Conservation (phyloP, 2,113 vertebrate genomes). For the Barbus barbus region DNA sequence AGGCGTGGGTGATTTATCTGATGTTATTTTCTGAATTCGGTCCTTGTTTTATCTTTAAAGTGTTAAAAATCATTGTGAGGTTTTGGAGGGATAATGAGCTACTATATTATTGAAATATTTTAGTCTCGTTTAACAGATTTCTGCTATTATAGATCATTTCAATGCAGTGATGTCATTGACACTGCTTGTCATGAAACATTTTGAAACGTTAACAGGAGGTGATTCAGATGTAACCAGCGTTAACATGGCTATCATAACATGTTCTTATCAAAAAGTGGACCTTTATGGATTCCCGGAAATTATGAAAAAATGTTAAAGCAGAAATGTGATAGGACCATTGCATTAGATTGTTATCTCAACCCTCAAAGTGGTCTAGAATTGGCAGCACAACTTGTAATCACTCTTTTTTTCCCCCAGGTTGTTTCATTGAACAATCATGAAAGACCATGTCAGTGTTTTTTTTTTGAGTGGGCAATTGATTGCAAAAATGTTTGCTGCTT, state of each 20-base stretch:
- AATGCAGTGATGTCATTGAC: not conserved
- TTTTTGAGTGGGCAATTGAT: not conserved
- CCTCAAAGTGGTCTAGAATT: not conserved
- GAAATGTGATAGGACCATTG: not conserved
- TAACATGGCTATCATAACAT: not conserved
- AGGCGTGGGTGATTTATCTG: conserved; percentile 34
- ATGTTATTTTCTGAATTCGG: conserved; percentile 35
- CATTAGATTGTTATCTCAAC: not conserved
- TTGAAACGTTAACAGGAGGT: not conserved
- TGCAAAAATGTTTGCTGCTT: not conserved
- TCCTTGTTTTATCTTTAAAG: not conserved
- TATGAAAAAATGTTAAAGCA: not conserved
- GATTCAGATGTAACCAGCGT: not conserved
- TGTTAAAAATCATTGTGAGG: not conserved
- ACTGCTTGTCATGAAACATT: not conserved
- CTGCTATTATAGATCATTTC: not conserved
- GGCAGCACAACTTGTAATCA: not conserved
- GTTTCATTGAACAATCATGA: not conserved
- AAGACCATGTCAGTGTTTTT: not conserved
- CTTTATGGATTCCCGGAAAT: not conserved
- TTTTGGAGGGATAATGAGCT: conserved; percentile 34
- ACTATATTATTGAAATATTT: not conserved
- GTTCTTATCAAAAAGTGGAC: not conserved
- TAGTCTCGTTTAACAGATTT: not conserved
- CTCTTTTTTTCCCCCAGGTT: not conserved